These are phyloP conservation scores for Sminthopsis crassicaudata DNA, from an alignment of 2,113 vertebrate species.

Conservation along the genomic window DNA sequence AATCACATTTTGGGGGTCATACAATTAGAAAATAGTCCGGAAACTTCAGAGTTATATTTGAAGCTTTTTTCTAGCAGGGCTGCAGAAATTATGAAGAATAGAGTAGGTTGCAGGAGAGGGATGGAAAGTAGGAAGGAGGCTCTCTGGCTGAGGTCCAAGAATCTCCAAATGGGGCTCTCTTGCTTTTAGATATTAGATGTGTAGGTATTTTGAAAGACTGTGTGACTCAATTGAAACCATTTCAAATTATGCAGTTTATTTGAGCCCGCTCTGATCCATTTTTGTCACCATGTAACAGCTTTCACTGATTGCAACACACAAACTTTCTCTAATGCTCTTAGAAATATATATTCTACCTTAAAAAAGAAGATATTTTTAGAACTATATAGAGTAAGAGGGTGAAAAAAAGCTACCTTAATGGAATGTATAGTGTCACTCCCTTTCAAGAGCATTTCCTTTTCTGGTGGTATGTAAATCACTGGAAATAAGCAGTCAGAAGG, in stretches of 20 bases:
- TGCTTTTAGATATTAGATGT: constrained; percentile 12
- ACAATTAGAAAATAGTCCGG: not conserved
- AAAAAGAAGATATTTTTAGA: not conserved
- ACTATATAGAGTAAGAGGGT: not conserved
- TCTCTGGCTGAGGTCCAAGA: not conserved
- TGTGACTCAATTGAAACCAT: not conserved
- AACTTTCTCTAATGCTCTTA: not conserved
- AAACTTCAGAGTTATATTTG: not conserved
- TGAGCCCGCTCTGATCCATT: not conserved
- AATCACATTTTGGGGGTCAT: not conserved
- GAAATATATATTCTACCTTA: not conserved
- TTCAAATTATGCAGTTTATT: constrained; percentile 30
- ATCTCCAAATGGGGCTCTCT: not conserved
- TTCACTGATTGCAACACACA: not conserved
- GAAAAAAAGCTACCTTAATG: not conserved
- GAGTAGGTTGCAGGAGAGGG: too few species aligned
- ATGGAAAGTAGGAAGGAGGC: not conserved
- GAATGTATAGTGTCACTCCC: not conserved
- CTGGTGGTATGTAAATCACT: not conserved
- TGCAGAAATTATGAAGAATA: not conserved
- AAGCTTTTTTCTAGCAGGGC: not conserved
- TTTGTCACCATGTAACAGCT: constrained; percentile 3
- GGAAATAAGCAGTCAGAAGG: not conserved
- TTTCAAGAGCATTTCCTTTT: not conserved
- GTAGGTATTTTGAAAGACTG: not conserved